A percentile compares a stretch with the other conserved stretches of the same genome.
phyloP scores from a whole-genome alignment of 2,797 vertebrate genomes.

The Paratrypauchen microcephalus region DNA sequence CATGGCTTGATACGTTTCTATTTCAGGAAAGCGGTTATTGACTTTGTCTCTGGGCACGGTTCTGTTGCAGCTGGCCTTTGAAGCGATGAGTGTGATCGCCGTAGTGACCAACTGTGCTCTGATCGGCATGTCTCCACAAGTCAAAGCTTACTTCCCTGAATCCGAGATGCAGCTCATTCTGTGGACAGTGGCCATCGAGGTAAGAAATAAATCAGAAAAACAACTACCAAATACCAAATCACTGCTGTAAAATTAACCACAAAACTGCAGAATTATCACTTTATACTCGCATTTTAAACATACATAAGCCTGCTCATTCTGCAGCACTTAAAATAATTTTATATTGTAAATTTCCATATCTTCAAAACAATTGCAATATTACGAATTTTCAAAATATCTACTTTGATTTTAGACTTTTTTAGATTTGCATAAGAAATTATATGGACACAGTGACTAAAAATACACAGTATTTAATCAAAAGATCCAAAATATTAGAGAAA shows the following conservation, averaged over 20 bases:
- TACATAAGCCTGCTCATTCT: not conserved
- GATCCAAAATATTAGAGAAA: not conserved
- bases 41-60: slow-evolving; percentile 22
- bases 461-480: not conserved
- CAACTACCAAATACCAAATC: not conserved
- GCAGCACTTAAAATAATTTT: not conserved
- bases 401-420: no score
- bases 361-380: no score
- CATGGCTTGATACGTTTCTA: not conserved
- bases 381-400: not conserved
- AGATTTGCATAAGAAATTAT: no score
- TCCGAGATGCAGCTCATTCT: slow-evolving; percentile 87
- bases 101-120: slow-evolving; percentile 95
- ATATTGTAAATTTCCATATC: no score
- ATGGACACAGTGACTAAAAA: no score
- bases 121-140: slow-evolving; percentile 94
- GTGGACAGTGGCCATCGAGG: slow-evolving; percentile 88
- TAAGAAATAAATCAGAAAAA: slow-evolving; percentile 51
- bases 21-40: slow-evolving; percentile 7
- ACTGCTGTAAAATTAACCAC: not conserved
- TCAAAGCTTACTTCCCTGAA: slow-evolving; percentile 84
- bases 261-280: not conserved
- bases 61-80: slow-evolving; percentile 89
- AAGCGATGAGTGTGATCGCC: slow-evolving; percentile 93
- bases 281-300: not conserved